Conservation (phyloP, 2,797 vertebrate species). For the Diplodus puntazzo region DNA sequence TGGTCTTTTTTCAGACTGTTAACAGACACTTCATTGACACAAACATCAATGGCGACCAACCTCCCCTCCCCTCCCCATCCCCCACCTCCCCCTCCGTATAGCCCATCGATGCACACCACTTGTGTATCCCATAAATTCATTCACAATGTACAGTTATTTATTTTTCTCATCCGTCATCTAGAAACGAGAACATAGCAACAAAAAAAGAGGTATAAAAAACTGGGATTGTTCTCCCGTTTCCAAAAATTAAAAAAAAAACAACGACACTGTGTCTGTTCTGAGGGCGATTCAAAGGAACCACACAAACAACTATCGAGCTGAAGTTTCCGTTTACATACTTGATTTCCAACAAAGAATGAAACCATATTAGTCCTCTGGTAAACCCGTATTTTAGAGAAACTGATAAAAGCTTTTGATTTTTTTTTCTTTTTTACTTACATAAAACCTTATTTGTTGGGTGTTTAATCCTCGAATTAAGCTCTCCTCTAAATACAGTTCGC, state of each 20-base stretch:
- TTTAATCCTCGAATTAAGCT: conserved; percentile 76
- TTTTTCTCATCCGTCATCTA: conserved; percentile 67
- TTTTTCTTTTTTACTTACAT: conserved; percentile 53
- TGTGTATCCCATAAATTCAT: conserved; percentile 80
- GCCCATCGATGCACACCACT: conserved; percentile 75
- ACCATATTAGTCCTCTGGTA: conserved; percentile 82
- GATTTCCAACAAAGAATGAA: conserved; percentile 81
- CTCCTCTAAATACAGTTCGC: conserved; percentile 85
- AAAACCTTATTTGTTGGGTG: conserved; percentile 71
- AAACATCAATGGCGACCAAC: conserved; percentile 5
- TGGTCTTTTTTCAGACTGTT: conserved; percentile 40
- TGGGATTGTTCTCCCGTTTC: conserved; percentile 64
- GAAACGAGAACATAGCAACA: conserved; percentile 70
- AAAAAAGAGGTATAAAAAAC: conserved; percentile 83
- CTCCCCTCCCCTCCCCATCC: background rate
- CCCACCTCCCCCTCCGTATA: background rate
- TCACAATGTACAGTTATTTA: conserved; percentile 82
- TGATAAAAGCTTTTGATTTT: conserved; percentile 64
- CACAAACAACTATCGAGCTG: conserved; percentile 53
- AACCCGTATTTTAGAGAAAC: conserved; percentile 88
- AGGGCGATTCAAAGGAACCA: conserved; percentile 65
- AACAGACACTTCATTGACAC: conserved; percentile 30
- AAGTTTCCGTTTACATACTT: conserved; percentile 68
- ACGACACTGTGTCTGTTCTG: conserved; percentile 52
- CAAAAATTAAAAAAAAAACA: conserved; percentile 58